phyloP scores from a whole-genome alignment of 1,140 invertebrate genomes.

The Drosophila subobscura region DNA sequence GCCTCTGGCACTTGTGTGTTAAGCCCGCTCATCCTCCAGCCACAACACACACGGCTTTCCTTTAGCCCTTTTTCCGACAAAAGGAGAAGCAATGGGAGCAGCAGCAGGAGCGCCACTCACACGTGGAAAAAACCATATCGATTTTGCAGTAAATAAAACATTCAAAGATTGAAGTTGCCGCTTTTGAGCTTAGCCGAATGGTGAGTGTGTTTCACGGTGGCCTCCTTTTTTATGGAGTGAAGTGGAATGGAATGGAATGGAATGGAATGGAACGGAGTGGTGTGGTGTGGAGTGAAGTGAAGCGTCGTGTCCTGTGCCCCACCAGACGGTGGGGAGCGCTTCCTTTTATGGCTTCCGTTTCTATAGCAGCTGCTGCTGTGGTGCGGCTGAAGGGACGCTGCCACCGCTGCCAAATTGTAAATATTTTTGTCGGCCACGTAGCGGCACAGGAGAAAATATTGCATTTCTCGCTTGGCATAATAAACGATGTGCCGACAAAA shows the following conservation, averaged over 20 bases:
- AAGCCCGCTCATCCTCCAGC: slow-evolving; percentile 51
- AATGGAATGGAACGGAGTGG: no score
- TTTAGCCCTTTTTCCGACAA: neutral
- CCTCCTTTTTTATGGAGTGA: slow-evolving; percentile 76
- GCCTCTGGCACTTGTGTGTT: slow-evolving; percentile 75
- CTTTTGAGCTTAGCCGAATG: slow-evolving; percentile 80
- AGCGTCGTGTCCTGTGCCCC: neutral
- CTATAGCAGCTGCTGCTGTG: slow-evolving; percentile 52
- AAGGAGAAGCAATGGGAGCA: slow-evolving; percentile 1
- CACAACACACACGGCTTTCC: slow-evolving; percentile 4
- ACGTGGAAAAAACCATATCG: slow-evolving; percentile 73
- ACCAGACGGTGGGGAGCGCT: slow-evolving; percentile 46
- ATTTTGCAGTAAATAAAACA: slow-evolving; percentile 81
- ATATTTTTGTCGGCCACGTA: slow-evolving; percentile 81
- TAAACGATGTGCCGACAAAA: slow-evolving; percentile 74
- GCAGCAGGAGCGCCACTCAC: slow-evolving; percentile 10
- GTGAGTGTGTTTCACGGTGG: slow-evolving; percentile 53
- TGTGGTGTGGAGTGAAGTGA: no score
- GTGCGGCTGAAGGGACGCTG: slow-evolving; percentile 24
- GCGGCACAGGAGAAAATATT: slow-evolving; percentile 79
- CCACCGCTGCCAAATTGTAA: slow-evolving; percentile 71
- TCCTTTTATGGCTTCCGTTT: slow-evolving; percentile 78
- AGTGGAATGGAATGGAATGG: no score
- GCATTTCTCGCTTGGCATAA: slow-evolving; percentile 80
- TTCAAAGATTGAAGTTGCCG: slow-evolving; percentile 80